Base-by-base conservation (phyloP, 2,797 vertebrate species). In the Prionace glauca region DNA sequence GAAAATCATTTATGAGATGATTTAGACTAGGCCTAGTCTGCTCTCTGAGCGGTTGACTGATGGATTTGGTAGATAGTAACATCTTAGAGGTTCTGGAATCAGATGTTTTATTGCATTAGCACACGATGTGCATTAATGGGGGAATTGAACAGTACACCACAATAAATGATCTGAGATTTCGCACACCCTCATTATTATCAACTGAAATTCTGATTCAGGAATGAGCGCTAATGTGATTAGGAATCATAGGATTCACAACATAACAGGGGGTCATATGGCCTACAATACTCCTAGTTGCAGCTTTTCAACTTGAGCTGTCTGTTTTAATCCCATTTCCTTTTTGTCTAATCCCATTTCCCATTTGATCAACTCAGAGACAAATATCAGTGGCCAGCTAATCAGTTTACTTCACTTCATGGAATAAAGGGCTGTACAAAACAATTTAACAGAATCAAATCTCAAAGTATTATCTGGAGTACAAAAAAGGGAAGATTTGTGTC, bases 241-340 rank as follows among this genome's bases (percentile, higher is more conserved):
- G 16, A 36, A 92, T 92, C 62, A 90, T 67, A 20, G 16, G 9
- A 36, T 67, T 36, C n/a, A 22, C 20, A 92, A 62, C 32, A 65
- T 32, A n/a, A 62, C 29, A 62, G 14, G 3, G 50, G 11, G 29
- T 88, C 50, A 18, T 11, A 26, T 24, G 60, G 32, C 62, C 90
- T 67, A 67, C 10, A 2, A 9, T 92, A 20, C 32, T 62, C 36
- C n/a, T 62, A 92, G 14, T 67, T 67, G 32, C 10, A 69, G 18
- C 62, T 92, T 91, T 91, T 65, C 29, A 91, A 91, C 32, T n/a
- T 91, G 88, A 91, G 65, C 90, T 92, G 90, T 67, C 90, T 67
- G 18, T 67, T 92, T n/a, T 67, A 67, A 92, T 92, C 62, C 65
- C n/a, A 67, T 26, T 92, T 92, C 65, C 87, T 60, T 60, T 90